These are phyloP conservation scores for Falco concolor DNA, from an alignment of 2,797 vertebrate species.

Conservation along the genomic window DNA sequence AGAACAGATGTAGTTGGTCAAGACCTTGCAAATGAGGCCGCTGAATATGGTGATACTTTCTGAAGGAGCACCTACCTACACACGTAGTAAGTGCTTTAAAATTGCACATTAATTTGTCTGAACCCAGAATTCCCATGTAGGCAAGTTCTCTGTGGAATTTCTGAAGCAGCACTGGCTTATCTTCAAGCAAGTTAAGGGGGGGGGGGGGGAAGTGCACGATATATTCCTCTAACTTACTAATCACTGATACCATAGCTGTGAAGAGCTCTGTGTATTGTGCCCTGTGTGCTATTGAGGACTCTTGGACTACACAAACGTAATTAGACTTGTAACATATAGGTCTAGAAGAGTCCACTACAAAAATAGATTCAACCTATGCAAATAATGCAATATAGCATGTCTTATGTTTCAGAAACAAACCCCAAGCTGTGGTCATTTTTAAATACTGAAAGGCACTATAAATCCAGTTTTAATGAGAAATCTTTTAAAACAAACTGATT, in stretches of 20 bases:
- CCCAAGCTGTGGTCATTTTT: conserved; percentile 5
- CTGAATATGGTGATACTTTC: not conserved
- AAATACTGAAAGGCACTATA: conserved; percentile 60
- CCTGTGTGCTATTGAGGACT: not conserved
- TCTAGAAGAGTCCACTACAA: conserved; percentile 11
- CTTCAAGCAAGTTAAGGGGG: not conserved
- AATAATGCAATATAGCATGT: conserved; percentile 33
- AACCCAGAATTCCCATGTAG: not conserved
- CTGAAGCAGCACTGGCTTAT: not conserved
- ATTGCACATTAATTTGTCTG: not conserved
- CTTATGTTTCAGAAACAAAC: conserved; percentile 23
- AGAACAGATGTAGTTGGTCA: not conserved
- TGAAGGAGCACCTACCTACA: not conserved
- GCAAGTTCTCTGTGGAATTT: not conserved
- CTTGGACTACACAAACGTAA: not conserved
- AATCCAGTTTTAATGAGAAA: not conserved
- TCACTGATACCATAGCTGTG: not conserved
- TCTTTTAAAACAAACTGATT: not conserved
- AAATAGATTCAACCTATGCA: conserved; percentile 26
- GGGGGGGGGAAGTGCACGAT: not conserved
- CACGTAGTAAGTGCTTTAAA: not conserved
- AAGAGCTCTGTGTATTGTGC: not conserved
- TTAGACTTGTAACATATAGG: not conserved
- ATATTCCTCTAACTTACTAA: conserved; percentile 20
- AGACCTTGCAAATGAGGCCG: not conserved